Evolutionary conservation across 2,888 invertebrate species (phyloP), one percentile per base, ranked within the genome.

Genomic region (Oeneis ivallda): DNA sequence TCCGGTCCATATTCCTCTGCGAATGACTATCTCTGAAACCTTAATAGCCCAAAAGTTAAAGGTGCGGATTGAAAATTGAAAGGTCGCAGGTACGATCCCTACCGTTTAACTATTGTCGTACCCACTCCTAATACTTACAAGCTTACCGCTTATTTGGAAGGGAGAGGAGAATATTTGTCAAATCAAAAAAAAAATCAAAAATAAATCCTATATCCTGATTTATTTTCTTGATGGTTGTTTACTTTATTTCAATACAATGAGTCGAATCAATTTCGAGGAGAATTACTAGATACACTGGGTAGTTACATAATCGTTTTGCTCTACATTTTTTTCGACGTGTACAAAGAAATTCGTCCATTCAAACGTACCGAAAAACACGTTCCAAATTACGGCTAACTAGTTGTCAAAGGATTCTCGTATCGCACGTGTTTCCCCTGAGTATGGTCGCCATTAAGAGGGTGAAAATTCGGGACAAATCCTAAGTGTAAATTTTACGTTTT

Each of bases 311-410:
- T 34, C 17, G 34, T 32, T 56, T 56, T 26, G 56, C 50, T 39
- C 41, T 52, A 61, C 50, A 52, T 52, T 52, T 52, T n/a, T 52
- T 52, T 47, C 61, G 50, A 52, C 52, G n/a, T 66, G 54, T 57
- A 71, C 64, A 69, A 68, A 67, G 63, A 67, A 66, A 66, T 69
- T 65, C 58, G 68, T 65, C 63, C 61, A 62, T 71, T 65, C 66
- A 59, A 61, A 68, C 61, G 67, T 62, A 66, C 65, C 56, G 62
- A 65, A 68, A 67, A 71, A 71, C 67, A 71, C 67, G 72, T 71
- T 66, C 69, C 69, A 64, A 73, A 73, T 72, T 74, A 72, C 70
- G 64, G 39, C 67, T 69, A 72, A 71, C 73, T 71, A 71, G 72
- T 72, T 70, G 73, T 72, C 73, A 74, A 72, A 73, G 72, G 71